Evolutionary conservation across 2,113 vertebrate genomes (phyloP).

Genomic region (Brachyistius frenatus): DNA sequence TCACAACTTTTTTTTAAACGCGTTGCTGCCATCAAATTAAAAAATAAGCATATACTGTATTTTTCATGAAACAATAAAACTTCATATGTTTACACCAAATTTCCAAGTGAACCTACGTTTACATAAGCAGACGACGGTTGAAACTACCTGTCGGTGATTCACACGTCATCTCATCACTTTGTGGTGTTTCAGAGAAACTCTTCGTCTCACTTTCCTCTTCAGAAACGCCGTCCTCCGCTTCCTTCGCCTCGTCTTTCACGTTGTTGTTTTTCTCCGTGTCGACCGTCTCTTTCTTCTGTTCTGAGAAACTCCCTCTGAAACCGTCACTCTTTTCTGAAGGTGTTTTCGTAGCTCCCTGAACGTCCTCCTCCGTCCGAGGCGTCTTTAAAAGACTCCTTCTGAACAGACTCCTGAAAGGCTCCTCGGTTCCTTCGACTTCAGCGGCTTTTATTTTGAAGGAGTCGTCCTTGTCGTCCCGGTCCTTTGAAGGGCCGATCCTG

Average conservation of each 20-base stretch:
- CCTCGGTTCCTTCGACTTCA: not conserved
- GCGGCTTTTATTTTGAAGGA: conserved; percentile 10
- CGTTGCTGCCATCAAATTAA: too few relatives aligned
- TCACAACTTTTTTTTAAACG: too few relatives aligned
- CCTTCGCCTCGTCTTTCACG: not conserved
- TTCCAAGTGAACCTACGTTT: too few relatives aligned
- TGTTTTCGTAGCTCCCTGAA: not conserved
- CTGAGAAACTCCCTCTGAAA: not conserved
- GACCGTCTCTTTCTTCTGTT: not conserved
- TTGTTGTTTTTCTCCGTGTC: not conserved
- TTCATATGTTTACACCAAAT: too few relatives aligned
- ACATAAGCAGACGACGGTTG: too few relatives aligned
- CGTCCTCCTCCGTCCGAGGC: not conserved
- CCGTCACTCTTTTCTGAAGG: not conserved
- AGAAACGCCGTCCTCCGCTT: not conserved
- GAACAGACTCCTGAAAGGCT: conserved; percentile 16
- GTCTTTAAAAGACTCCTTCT: not conserved
- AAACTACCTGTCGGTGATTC: conserved; percentile 20
- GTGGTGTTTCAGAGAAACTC: too few relatives aligned
- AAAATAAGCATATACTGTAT: too few relatives aligned
- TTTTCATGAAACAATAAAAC: too few relatives aligned
- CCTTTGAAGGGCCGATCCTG: conserved; percentile 29
- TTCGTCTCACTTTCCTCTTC: not conserved
- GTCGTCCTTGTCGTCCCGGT: conserved; percentile 17
- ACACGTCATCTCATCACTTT: not conserved